These are phyloP conservation scores for Psittacula echo DNA, from an alignment of 2,797 vertebrate genomes.

Conservation along the genomic window DNA sequence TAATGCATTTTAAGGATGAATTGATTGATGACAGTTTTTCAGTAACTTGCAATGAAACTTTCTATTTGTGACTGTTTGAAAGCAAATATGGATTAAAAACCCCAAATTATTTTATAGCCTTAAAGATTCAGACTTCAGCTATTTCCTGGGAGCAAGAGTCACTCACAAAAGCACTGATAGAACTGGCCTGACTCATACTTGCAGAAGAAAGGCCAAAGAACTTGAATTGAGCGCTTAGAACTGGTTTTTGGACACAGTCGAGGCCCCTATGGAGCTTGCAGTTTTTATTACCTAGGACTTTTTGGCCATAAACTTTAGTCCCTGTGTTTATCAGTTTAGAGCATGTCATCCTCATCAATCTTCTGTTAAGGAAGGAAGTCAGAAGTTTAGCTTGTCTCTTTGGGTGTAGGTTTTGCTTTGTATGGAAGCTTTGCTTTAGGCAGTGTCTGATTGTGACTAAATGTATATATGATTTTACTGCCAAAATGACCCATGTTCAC, in stretches of 20 bases:
- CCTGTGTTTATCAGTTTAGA: neutral
- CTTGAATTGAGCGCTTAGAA: neutral
- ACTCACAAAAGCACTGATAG: neutral
- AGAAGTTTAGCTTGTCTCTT: neutral
- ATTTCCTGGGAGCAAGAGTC: neutral
- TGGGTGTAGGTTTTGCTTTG: neutral
- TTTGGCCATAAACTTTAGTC: neutral
- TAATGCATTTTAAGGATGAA: neutral
- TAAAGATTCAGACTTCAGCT: neutral
- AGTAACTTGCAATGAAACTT: neutral
- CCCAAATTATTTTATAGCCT: neutral
- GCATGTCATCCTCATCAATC: neutral
- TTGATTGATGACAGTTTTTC: neutral
- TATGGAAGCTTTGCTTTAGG: neutral
- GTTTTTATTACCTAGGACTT: neutral
- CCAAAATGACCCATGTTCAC: neutral
- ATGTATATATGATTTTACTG: fast-evolving
- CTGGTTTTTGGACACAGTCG: neutral
- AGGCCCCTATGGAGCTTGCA: neutral
- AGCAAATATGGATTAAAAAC: neutral
- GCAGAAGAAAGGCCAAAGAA: neutral
- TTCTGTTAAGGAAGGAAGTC: neutral
- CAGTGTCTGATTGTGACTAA: neutral
- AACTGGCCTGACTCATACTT: neutral
- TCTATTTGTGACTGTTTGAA: neutral